Evolutionary conservation across 1,140 invertebrate genomes (phyloP).

Genomic region (Yoshiicerus persimilis): DNA sequence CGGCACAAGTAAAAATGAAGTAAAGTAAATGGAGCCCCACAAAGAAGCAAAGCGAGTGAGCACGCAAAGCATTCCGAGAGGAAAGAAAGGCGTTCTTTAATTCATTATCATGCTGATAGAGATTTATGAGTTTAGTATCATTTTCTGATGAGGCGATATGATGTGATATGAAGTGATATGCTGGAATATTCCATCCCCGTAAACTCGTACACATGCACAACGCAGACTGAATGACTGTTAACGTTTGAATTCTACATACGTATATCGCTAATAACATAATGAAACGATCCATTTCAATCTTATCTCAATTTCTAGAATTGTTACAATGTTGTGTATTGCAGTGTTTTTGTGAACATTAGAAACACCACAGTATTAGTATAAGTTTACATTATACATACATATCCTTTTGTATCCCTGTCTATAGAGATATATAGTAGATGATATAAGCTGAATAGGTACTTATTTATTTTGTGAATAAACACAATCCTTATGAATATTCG

Average conservation of each 20-base stretch:
- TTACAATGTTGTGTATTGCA: background rate
- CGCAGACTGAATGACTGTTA: background rate
- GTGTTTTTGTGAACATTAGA: background rate
- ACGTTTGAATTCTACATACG: background rate
- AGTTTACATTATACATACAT: too few relatives aligned
- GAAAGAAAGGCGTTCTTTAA: slow-evolving; percentile 13
- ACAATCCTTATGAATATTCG: too few relatives aligned
- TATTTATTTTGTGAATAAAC: too few relatives aligned
- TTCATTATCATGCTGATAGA: slow-evolving; percentile 7
- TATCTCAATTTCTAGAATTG: background rate
- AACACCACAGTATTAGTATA: background rate
- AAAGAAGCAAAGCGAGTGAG: background rate
- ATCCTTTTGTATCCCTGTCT: too few relatives aligned
- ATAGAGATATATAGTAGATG: background rate
- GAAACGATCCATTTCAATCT: background rate
- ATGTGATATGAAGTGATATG: background rate
- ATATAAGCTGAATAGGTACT: too few relatives aligned
- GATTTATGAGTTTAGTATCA: background rate
- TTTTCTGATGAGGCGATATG: slow-evolving; percentile 4
- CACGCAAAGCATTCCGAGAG: background rate
- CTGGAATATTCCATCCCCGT: background rate
- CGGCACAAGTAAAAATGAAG: background rate
- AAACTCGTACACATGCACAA: background rate
- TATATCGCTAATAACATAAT: background rate
- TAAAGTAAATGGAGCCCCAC: background rate